Evolutionary conservation across 1,140 invertebrate species (phyloP).

Genomic region (Polyergus mexicanus): DNA sequence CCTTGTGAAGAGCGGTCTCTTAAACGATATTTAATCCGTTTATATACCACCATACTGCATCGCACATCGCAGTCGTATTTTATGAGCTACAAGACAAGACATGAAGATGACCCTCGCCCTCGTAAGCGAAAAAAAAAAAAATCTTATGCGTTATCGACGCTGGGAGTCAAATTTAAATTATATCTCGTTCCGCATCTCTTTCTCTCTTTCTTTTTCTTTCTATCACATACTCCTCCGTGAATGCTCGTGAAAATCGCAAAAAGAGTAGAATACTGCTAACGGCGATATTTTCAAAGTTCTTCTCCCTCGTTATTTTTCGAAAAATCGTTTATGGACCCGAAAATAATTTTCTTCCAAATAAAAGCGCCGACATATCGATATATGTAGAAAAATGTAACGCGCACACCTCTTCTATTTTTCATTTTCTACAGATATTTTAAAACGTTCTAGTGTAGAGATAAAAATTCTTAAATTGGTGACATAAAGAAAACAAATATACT

Average conservation of each 20-base stretch:
- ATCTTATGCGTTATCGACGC: neutral
- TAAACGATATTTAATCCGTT: constrained; percentile 31
- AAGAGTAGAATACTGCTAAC: neutral
- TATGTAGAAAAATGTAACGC: constrained; percentile 31
- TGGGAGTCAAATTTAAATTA: constrained; percentile 45
- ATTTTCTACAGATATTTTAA: constrained; percentile 37
- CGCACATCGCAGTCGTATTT: constrained; percentile 3
- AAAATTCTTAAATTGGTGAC: constrained; percentile 16
- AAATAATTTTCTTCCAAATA: constrained; percentile 37
- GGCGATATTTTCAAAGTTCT: neutral
- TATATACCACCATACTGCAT: neutral
- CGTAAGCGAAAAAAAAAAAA: constrained; percentile 18
- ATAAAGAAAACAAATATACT: neutral
- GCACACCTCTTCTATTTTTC: neutral
- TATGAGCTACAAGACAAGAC: constrained; percentile 9
- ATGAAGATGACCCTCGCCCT: constrained; percentile 20
- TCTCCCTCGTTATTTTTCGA: neutral
- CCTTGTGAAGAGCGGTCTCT: neutral
- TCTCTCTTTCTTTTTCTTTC: neutral
- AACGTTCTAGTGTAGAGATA: neutral
- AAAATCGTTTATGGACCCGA: constrained; percentile 18
- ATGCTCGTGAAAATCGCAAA: neutral
- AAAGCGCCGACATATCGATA: constrained; percentile 36
- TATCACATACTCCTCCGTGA: neutral
- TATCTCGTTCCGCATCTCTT: neutral